Conservation (phyloP, 2,888 invertebrate genomes). For the Rotaria magnacalcarata region DNA sequence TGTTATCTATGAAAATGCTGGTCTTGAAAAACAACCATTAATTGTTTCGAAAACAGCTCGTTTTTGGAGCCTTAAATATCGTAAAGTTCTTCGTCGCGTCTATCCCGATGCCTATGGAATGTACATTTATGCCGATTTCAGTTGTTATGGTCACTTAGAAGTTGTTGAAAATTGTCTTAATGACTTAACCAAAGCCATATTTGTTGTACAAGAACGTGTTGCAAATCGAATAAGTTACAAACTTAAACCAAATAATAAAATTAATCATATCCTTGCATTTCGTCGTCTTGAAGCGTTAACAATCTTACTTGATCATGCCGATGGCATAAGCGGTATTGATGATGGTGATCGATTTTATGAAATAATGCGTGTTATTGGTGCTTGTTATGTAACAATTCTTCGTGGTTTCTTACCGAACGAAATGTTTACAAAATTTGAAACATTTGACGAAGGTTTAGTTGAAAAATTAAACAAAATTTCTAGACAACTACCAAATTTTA, state of each 20-base stretch:
- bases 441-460: neutral
- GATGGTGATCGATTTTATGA: neutral
- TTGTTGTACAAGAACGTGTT: neutral
- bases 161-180: slow-evolving; percentile 27
- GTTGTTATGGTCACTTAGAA: slow-evolving; percentile 18
- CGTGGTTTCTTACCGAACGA: neutral
- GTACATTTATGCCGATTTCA: slow-evolving; percentile 20
- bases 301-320: neutral
- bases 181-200: neutral
- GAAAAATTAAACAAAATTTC: neutral
- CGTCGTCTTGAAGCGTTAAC: slow-evolving; percentile 27
- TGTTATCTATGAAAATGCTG: slow-evolving; percentile 1
- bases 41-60: slow-evolving; percentile 3
- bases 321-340: slow-evolving; percentile 1
- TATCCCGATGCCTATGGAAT: neutral
- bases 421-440: neutral
- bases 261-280: neutral
- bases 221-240: neutral
- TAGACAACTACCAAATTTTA: slow-evolving; percentile 17
- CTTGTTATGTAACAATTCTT: slow-evolving; percentile 32
- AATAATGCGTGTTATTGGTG: slow-evolving; percentile 27
- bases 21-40: neutral
- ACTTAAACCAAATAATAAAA: neutral
- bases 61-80: neutral
- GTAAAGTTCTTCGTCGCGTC: neutral